Evolutionary conservation across 2,888 invertebrate species (phyloP), one percentile per base, ranked within the genome.

Genomic region (Conchocele bisecta): DNA sequence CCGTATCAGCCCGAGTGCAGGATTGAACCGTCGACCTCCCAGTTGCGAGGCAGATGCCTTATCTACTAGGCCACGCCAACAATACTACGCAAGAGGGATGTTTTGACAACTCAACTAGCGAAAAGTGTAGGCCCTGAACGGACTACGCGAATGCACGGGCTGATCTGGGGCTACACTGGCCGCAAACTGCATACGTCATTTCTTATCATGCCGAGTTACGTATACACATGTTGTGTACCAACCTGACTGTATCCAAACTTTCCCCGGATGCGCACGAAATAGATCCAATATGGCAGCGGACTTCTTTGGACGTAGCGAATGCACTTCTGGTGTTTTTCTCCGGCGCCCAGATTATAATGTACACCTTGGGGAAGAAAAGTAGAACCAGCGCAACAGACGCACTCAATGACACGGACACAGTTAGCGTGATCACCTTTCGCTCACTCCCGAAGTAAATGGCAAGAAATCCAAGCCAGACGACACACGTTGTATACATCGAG

Each of bases 401-500:
- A 84, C 94, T 94, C 56, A 95, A 91, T n/a, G 94, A 94, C 50
- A 95, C 94, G 86, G 95, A 95, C 91, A 95, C 93, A 84, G 95
- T 94, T 93, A 93, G 91, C 6, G 93, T 92, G 39, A 93, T 92
- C 81, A 93, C 93, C 91, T 93, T 93, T 24, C 81, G 78, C 51
- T 87, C 93, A 81, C 94, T 98, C 76, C 98, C 98, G 91, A 98
- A 98, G 92, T 98, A 98, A 54, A 99, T 94, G 6, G 98, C 98
- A 64, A 99, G 97, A 92, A 99, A 99, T 22, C 99, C 99, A 80
- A 98, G 93, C 99, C 99, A 99, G 89, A 98, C 98, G 77, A 98
- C 96, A 91, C 98, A 83, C 29, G 98, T 98, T 44, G 98, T 98
- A 92, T 98, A 99, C 99, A 99, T 99, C 26, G 98, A 98, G 92